Percentiles rank a stretch among this genome's conserved stretches.
Conservation (phyloP, 2,888 invertebrate genomes). For the Amiota communis region DNA sequence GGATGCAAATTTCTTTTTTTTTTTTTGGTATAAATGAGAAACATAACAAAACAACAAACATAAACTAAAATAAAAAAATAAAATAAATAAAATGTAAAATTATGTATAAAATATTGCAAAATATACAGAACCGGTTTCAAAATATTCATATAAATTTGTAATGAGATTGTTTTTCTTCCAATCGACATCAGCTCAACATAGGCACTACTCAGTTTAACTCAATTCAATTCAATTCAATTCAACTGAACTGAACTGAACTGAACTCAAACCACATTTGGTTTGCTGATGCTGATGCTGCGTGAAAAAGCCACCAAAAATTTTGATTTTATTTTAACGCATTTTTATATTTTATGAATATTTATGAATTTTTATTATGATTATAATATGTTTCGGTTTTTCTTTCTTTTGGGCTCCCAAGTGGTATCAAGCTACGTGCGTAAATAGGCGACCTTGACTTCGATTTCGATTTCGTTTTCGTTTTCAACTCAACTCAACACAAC, state of each 20-base stretch:
- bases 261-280: neutral
- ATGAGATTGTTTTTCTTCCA: too few species aligned
- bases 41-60: too few species aligned
- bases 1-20: too few species aligned
- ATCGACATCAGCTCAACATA: neutral
- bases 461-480: conserved; percentile 31
- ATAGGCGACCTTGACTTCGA: conserved; percentile 59
- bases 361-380: neutral
- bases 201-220: neutral
- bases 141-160: conserved; percentile 2
- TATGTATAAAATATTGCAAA: conserved; percentile 15
- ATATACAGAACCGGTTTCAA: neutral
- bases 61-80: neutral
- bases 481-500: conserved; percentile 44
- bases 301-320: neutral
- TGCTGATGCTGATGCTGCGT: neutral
- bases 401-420: neutral
- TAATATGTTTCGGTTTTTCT: neutral
- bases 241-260: too few species aligned
- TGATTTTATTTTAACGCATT: too few species aligned
- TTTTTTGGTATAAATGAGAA: too few species aligned
- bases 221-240: neutral
- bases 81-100: neutral
- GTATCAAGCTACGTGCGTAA: conserved; percentile 32
- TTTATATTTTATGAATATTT: neutral